phyloP scores from a whole-genome alignment of 2,888 invertebrate genomes.

The Malthinus flaveolus region DNA sequence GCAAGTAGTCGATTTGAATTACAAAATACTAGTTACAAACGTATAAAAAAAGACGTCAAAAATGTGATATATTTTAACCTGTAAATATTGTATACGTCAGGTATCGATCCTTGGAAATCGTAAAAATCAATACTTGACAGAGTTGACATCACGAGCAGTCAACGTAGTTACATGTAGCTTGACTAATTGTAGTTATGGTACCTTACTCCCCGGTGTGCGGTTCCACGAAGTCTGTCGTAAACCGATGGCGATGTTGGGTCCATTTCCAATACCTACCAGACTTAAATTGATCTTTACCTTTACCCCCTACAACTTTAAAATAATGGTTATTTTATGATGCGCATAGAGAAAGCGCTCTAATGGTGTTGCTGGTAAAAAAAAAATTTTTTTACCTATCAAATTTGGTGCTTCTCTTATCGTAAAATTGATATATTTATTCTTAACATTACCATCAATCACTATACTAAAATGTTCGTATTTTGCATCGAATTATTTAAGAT shows the following conservation, averaged over 20 bases:
- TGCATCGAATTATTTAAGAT: too few relatives aligned
- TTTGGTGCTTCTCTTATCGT: too few relatives aligned
- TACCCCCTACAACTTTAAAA: conserved; percentile 15
- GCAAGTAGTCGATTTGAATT: too few relatives aligned
- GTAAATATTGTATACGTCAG: neutral
- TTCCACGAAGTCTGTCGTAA: conserved; percentile 53
- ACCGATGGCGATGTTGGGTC: conserved; percentile 20
- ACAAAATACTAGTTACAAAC: too few relatives aligned
- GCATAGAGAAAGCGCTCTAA: conserved; percentile 1
- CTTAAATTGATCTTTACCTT: conserved; percentile 4
- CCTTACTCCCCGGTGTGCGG: conserved; percentile 45
- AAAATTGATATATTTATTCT: too few relatives aligned
- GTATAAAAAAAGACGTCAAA: too few relatives aligned
- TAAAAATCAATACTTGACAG: conserved; percentile 47
- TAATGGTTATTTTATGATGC: conserved; percentile 12
- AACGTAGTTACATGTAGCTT: conserved; percentile 47
- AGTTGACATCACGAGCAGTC: conserved; percentile 49
- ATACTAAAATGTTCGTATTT: too few relatives aligned
- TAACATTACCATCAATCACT: too few relatives aligned
- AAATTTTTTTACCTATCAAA: too few relatives aligned
- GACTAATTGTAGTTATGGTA: conserved; percentile 48
- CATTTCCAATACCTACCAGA: conserved; percentile 8
- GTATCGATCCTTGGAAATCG: conserved; percentile 45
- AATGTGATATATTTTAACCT: too few relatives aligned
- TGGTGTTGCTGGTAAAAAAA: neutral